Base-by-base conservation (phyloP, 1,140 invertebrate species). In the Drosophila bocki region DNA sequence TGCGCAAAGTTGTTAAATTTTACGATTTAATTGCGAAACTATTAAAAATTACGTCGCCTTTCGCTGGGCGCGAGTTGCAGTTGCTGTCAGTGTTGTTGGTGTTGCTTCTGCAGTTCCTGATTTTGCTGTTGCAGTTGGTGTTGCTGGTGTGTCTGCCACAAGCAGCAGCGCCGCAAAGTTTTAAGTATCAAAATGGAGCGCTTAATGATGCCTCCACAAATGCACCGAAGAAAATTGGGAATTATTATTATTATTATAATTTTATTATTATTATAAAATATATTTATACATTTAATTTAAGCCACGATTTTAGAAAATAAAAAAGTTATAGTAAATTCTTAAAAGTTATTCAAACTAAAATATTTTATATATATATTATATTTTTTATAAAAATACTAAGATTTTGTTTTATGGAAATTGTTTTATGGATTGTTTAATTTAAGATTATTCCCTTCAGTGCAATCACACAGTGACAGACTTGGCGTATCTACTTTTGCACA, bases 1-100 rank as follows among this genome's bases (percentile, higher is more conserved):
- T 91, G 87, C 83, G 78, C 83, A 91, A 91, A 91, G 87, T 91
- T 91, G 87, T 91, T 83, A 91, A 91, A 91, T 87, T 91, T 91
- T 91, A 91, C 87, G 87, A 88, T 91, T 91, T 91, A 91, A 91
- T 91, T 91, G 83, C 87, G 74, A 83, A 83, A 87, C 83, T 91
- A 87, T 91, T 91, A 91, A 91, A 91, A 91, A 91, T 91, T 87
- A 91, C 80, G 83, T 91, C 83, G 80, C 85, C 80, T 78, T 81
- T 78, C 72, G 62, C 32, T 63, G 82, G 77, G 65, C 60, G 41
- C 54, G 64, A 67, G 58, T 45, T 80, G 63, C 32, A 68, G 63
- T 54, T 45, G 67, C 63, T 48, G 61, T 59, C 64, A 53, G 41
- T 19, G 64, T 69, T 26, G 48, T 69, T 44, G 39, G 32, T 68